These are phyloP conservation scores for Drosophila seguyi DNA, from an alignment of 1,140 invertebrate genomes.

Conservation along the genomic window DNA sequence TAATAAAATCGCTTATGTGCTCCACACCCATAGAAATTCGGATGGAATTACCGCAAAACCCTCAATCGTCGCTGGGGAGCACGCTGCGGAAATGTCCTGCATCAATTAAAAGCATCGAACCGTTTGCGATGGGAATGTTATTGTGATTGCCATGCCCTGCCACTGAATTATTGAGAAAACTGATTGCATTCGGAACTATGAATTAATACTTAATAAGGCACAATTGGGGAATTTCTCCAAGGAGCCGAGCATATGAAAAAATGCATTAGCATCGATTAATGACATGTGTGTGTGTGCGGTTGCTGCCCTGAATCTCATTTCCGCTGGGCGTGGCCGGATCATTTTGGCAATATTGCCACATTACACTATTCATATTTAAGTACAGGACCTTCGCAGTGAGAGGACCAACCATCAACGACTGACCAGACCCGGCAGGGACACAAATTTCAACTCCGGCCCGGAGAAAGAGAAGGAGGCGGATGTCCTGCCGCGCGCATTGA, in stretches of 20 bases:
- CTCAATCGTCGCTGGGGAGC: not conserved
- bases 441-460: not conserved
- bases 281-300: conserved; percentile 15
- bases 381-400: conserved; percentile 26
- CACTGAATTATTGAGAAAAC: conserved; percentile 70
- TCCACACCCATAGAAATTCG: conserved; percentile 33
- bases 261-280: conserved; percentile 73
- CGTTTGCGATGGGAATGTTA: conserved; percentile 37
- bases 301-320: conserved; percentile 37
- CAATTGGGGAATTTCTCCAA: conserved; percentile 5
- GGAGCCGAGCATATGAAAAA: conserved; percentile 59
- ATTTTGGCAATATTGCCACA: conserved; percentile 60
- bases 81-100: conserved; percentile 27
- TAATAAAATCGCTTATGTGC: conserved; percentile 69
- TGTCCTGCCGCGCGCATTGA: conserved; percentile 77
- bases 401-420: conserved; percentile 32
- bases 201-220: conserved; percentile 54
- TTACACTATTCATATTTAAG: conserved; percentile 78
- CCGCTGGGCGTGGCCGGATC: conserved; percentile 52
- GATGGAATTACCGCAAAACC: conserved; percentile 24
- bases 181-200: conserved; percentile 67
- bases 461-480: conserved; percentile 35
- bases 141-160: conserved; percentile 15
- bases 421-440: conserved; percentile 20
- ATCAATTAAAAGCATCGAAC: conserved; percentile 36